Percentiles rank a stretch among this genome's conserved stretches.
Conservation (phyloP, 2,797 vertebrate species). For the Eutrigla gurnardus region DNA sequence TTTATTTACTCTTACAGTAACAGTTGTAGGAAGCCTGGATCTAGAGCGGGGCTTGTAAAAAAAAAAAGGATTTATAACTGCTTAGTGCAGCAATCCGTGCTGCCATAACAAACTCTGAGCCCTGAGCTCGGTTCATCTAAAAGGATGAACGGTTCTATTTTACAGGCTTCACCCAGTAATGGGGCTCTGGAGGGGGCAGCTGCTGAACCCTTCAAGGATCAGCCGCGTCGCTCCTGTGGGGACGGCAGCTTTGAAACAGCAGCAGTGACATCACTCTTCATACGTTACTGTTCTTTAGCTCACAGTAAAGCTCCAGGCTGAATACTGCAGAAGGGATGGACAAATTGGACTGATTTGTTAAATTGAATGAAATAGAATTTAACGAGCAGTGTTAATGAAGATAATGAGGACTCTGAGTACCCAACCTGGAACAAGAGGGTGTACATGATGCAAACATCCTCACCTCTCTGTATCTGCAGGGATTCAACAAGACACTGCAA, state of each 20-base stretch:
- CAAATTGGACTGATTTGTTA: not conserved
- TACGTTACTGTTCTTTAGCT: not conserved
- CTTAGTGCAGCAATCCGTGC: conserved; percentile 12
- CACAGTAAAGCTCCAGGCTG: not conserved
- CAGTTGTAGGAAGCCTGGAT: not conserved
- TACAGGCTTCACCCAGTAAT: conserved; percentile 42
- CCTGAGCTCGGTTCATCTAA: conserved; percentile 19
- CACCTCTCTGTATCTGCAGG: not conserved
- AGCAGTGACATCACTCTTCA: conserved; percentile 14
- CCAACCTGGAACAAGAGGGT: not conserved
- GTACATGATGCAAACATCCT: not conserved
- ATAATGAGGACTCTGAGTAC: not conserved
- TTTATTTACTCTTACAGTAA: no score
- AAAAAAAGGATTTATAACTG: conserved; percentile 7
- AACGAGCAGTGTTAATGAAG: not conserved
- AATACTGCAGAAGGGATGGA: no score
- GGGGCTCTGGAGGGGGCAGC: conserved; percentile 39
- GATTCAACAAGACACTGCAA: not conserved
- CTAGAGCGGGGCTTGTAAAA: not conserved
- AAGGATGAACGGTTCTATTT: conserved; percentile 44
- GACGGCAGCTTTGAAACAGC: conserved; percentile 7
- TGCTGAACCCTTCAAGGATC: conserved; percentile 43
- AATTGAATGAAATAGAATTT: no score
- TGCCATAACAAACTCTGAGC: not conserved
- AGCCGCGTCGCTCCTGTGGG: conserved; percentile 27